phyloP scores from a whole-genome alignment of 2,797 vertebrate genomes.

The Macrochelys suwanniensis region DNA sequence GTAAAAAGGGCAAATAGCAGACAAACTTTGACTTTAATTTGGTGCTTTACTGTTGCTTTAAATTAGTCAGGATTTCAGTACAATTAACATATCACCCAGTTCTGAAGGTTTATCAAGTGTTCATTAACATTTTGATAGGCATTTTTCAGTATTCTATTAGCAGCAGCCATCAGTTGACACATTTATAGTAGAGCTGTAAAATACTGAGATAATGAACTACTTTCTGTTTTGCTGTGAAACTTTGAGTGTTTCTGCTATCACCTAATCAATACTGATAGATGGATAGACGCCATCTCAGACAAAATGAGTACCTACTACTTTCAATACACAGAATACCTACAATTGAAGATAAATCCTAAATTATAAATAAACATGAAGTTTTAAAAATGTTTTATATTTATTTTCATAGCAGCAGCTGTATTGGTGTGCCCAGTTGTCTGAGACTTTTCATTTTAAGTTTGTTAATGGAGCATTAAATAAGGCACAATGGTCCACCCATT shows the following conservation, averaged over 20 bases:
- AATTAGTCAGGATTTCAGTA: not conserved
- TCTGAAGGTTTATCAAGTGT: not conserved
- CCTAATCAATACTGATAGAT: not conserved
- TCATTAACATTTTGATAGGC: not conserved
- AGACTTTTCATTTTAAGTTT: not conserved
- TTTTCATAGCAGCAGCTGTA: not conserved
- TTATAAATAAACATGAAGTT: not conserved
- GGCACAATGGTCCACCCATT: not conserved
- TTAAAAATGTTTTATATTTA: fast-evolving
- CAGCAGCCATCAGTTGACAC: not conserved
- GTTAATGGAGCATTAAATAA: not conserved
- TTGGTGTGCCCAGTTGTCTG: not conserved
- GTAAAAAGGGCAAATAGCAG: not conserved
- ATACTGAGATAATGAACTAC: not conserved
- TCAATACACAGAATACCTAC: not conserved
- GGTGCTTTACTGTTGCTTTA: not conserved
- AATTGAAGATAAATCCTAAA: not conserved
- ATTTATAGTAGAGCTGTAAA: not conserved
- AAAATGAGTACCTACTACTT: not conserved
- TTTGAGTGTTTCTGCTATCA: not conserved
- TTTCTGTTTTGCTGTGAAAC: not conserved
- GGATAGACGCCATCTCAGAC: not conserved
- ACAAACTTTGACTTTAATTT: not conserved
- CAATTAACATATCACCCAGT: not conserved
- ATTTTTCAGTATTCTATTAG: not conserved